Base-by-base conservation (phyloP, 2,888 invertebrate species). In the Muscina levida region DNA sequence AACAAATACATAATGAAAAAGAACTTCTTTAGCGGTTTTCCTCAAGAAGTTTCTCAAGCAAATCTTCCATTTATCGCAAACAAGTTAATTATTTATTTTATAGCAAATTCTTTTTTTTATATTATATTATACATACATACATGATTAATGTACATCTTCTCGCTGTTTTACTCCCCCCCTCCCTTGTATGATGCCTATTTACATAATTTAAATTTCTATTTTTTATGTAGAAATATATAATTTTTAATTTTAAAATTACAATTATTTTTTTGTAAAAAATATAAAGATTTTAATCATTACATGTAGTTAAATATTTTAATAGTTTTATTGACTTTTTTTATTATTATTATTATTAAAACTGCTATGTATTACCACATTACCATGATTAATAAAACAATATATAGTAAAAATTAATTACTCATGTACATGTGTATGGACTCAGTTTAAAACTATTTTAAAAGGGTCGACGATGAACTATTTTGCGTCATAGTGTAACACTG, bases 41-140 rank as follows among this genome's bases (percentile, higher is more conserved):
- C 62, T 62, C 48, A 72, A 72, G 74, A 81, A 77, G 67, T 62
- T 51, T 22, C n/a, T 37, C 11, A 62, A 62, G 70, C 59, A 48
- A 67, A 80, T 80, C 83, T 79, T 78, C 82, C 79, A 82, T 82
- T 83, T 70, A 62, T 68, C 44, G 82, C 73, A 83, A 83, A 77
- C 82, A 82, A 82, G 83, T 83, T 82, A 82, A 83, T 83, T 83
- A 83, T 72, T 79, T 82, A 77, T 83, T 78, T 82, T 79, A 57
- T 74, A 73, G 44, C 68, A 62, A 56, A 75, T 42, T 59, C 46
- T 51, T 37, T 42, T 56, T 46, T 42, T 56, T 46, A 70, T 17
- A 59, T 66, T 42, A 53, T 24, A 56, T 53, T 44, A 62, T 62
- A 13, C 22, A 19, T 15, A 31, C 48, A 6, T 15, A 15, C 46